These are phyloP conservation scores for Julus scandinavius DNA, from an alignment of 2,888 invertebrate species.

Conservation along the genomic window DNA sequence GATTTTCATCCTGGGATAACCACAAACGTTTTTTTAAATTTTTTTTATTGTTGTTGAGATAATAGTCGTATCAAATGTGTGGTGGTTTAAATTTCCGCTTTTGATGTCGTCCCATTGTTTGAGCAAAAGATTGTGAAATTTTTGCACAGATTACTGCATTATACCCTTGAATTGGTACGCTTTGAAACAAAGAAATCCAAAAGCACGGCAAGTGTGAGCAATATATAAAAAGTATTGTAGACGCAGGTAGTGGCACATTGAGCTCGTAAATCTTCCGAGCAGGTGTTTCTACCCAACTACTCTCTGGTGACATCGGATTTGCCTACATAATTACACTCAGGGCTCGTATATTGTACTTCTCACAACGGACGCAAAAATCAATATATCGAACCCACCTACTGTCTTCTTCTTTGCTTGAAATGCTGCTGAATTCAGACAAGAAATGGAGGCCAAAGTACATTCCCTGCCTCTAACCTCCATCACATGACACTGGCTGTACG, in stretches of 20 bases:
- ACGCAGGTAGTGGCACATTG: conserved; percentile 14
- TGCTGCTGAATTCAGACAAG: conserved; percentile 9
- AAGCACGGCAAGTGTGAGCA: neutral
- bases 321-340: conserved; percentile 50
- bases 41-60: no score
- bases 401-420: conserved; percentile 11
- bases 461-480: neutral
- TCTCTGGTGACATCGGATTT: conserved; percentile 49
- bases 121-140: neutral
- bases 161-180: neutral
- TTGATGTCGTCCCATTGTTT: neutral
- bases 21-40: no score
- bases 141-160: neutral
- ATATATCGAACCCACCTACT: conserved; percentile 41
- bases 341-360: conserved; percentile 49
- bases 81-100: neutral
- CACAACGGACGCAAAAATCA: conserved; percentile 46
- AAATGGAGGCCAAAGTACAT: neutral
- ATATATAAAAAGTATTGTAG: conserved; percentile 7
- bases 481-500: neutral
- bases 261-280: conserved; percentile 39
- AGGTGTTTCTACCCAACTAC: conserved; percentile 47
- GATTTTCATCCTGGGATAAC: no score
- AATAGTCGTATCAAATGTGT: neutral
- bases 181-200: neutral